Evolutionary conservation across 2,888 invertebrate species (phyloP).

Genomic region (Capitulum mitella): DNA sequence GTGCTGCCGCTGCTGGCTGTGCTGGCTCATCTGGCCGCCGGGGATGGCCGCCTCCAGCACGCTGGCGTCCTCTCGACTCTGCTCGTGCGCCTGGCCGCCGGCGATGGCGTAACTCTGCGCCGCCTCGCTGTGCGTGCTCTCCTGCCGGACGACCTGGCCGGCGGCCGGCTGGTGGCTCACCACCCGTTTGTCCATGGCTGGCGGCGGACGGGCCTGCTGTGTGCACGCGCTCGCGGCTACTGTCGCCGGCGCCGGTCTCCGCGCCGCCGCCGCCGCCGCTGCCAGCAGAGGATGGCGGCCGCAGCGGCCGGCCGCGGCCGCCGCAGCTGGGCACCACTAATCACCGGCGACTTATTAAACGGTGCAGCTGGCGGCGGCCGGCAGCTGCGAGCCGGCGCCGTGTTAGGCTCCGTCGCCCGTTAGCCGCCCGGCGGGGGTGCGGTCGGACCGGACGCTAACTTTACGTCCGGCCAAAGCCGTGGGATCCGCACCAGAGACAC

Average conservation of each 20-base stretch:
- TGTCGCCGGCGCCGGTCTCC: background rate
- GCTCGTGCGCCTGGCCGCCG: background rate
- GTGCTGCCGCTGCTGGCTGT: conserved; percentile 8
- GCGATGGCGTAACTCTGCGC: conserved; percentile 10
- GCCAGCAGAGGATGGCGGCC: background rate
- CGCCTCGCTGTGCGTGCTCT: background rate
- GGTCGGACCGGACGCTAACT: no score
- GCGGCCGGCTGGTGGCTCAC: background rate
- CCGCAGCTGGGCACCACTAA: background rate
- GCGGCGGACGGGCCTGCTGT: background rate
- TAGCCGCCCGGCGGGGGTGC: no score
- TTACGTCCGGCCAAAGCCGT: no score
- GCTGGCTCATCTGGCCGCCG: background rate
- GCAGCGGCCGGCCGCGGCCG: background rate
- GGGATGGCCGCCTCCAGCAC: background rate
- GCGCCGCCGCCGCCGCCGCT: background rate
- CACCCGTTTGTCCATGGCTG: background rate
- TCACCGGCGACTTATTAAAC: no score
- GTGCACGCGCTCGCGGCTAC: background rate
- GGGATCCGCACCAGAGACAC: no score
- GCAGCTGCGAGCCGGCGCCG: no score
- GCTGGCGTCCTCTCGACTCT: background rate
- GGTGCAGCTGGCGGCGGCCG: no score
- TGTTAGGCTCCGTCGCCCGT: no score
- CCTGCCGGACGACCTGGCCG: background rate